Base-by-base conservation (phyloP, 2,797 vertebrate genomes). In the Arrhamphus sclerolepis region DNA sequence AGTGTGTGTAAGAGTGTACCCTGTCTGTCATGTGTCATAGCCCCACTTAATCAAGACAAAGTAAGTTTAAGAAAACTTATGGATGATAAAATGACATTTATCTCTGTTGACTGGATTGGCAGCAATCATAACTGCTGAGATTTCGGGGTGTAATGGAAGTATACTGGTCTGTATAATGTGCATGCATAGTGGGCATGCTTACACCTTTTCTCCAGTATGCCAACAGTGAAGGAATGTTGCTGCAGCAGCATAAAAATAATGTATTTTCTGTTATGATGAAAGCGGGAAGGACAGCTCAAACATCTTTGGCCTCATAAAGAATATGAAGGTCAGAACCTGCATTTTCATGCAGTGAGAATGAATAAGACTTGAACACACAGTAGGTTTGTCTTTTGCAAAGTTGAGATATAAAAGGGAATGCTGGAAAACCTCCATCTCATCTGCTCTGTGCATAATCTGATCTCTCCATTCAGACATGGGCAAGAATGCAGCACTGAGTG, bases 401-500 rank as follows among this genome's bases (percentile, higher is more conserved):
- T 6, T 31, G 43, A 64, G 31, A 57, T 60, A 53, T 56, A 57
- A 72, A 77, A 56, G 22, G 26, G 2, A 65, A 62, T 14, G n/a
- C 7, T 53, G 50, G 29, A 73, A 60, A n/a, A 72, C 46, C 17
- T 60, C 49, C 34, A 58, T 75, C 63, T 77, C 72, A 74, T 83
- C 64, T 62, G 51, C 41, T 69, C 46, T 16, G 22, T 31, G 51
- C 38, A 55, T 63, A 65, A 81, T 79, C 60, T 75, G 57, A 81
- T 80, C 54, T 39, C 48, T 74, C 22, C 46, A 71, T 75, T 84
- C 66, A 64, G 63, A 81, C 77, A 68, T 74, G 66, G 68, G 29
- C 75, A 86, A 66, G 71, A 86, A 83, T 81, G 79, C 60, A 70
- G 63, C 26, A 24, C 55, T 24, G 50, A 77, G 51, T 66, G 70